phyloP scores from a whole-genome alignment of 2,113 vertebrate genomes.

The Gadus chalcogrammus region DNA sequence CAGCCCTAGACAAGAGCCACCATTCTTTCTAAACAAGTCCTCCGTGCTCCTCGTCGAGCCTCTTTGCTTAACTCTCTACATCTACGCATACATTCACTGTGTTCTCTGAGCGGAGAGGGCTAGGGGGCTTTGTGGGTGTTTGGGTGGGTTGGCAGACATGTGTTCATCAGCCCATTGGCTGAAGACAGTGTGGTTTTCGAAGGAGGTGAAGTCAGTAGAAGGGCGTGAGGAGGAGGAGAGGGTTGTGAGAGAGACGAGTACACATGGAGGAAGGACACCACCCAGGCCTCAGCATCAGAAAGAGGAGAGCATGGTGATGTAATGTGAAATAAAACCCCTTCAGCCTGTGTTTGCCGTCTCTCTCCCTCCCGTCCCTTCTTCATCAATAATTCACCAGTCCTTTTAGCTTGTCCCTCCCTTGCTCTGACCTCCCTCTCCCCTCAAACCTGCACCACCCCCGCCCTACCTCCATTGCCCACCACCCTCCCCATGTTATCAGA shows the following conservation, averaged over 20 bases:
- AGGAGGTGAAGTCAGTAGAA: too few relatives aligned
- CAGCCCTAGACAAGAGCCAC: too few relatives aligned
- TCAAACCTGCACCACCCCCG: conserved; percentile 41
- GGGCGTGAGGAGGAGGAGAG: too few relatives aligned
- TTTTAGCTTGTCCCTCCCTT: conserved; percentile 53
- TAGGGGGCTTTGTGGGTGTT: not conserved
- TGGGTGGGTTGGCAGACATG: not conserved
- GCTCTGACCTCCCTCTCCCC: not conserved
- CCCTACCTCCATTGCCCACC: conserved; percentile 38
- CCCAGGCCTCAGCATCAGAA: conserved; percentile 5
- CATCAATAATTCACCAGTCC: conserved; percentile 75
- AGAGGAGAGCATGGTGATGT: conserved; percentile 60
- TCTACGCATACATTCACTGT: too few relatives aligned
- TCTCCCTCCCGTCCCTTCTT: conserved; percentile 45
- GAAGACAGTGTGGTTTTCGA: too few relatives aligned
- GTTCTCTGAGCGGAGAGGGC: too few relatives aligned
- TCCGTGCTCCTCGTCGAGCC: too few relatives aligned
- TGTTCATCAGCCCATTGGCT: too few relatives aligned
- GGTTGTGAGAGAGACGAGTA: too few relatives aligned
- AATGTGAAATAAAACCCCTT: conserved; percentile 72
- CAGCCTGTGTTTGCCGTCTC: conserved; percentile 46
- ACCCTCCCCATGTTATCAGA: conserved; percentile 7
- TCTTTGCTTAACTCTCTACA: too few relatives aligned
- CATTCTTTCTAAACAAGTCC: too few relatives aligned
- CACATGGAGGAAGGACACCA: too few relatives aligned